Evolutionary conservation across 2,888 invertebrate species (phyloP).

Genomic region (Hypomecis atomaria): DNA sequence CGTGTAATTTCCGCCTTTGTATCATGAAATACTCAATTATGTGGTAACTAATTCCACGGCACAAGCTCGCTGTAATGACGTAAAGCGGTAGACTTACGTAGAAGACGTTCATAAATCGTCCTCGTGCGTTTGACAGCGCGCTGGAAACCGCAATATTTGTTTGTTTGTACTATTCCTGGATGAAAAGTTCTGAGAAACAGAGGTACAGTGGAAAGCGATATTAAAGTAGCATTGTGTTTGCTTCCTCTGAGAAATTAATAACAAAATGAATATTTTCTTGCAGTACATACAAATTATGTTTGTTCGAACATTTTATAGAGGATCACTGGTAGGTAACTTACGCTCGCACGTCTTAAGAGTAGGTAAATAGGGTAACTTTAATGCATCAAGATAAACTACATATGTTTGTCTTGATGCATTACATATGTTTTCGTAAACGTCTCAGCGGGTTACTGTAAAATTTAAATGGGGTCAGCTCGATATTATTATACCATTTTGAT

Average conservation of each 20-base stretch:
- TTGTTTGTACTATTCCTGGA: conserved; percentile 4
- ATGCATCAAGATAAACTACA: no score
- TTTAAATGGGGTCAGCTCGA: no score
- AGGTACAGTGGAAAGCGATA: conserved; percentile 1
- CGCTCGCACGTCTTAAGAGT: no score
- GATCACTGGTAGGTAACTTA: no score
- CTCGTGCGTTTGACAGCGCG: conserved; percentile 18
- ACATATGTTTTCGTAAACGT: no score
- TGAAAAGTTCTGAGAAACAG: background rate
- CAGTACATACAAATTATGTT: background rate
- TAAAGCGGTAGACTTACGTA: conserved; percentile 7
- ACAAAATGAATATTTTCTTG: background rate
- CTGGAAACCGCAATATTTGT: conserved; percentile 8
- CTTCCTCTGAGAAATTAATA: background rate
- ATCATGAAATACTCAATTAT: no score
- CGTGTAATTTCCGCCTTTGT: background rate
- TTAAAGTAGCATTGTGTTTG: background rate
- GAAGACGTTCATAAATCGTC: conserved; percentile 7
- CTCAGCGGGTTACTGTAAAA: no score
- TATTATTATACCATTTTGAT: no score
- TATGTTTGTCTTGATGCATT: no score
- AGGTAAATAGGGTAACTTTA: no score
- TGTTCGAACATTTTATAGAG: no score
- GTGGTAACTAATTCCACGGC: no score
- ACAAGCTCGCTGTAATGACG: background rate